A percentile compares a stretch with the other conserved stretches of the same genome.
phyloP scores from a whole-genome alignment of 2,888 invertebrate genomes.

The Caenorhabditis imperialis region DNA sequence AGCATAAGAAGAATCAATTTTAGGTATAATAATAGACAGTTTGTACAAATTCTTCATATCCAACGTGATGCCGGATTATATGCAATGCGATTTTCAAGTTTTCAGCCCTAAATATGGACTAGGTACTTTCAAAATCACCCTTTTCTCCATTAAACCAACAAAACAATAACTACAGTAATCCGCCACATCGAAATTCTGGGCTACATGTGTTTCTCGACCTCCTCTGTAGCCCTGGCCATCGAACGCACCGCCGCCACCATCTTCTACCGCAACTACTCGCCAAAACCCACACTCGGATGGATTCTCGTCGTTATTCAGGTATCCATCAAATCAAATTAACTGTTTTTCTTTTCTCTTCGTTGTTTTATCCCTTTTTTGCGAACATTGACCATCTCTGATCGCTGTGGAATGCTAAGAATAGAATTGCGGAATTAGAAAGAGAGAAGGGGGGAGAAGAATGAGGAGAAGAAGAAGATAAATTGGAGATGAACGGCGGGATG shows the following conservation, averaged over 20 bases:
- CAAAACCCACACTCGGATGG: conserved; percentile 46
- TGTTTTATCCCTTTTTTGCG: conserved; percentile 1
- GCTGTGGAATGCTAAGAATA: conserved; percentile 42
- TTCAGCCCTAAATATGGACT: conserved; percentile 48
- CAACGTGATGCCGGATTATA: conserved; percentile 53
- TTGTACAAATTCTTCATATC: conserved; percentile 54
- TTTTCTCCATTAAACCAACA: neutral
- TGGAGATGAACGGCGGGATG: neutral
- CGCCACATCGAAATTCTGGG: conserved; percentile 48
- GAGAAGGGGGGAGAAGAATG: neutral
- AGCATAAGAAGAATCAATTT: neutral
- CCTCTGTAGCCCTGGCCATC: conserved; percentile 24
- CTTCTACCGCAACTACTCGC: conserved; percentile 49
- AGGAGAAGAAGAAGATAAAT: conserved; percentile 7
- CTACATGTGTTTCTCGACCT: conserved; percentile 30
- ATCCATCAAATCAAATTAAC: conserved; percentile 29
- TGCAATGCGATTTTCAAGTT: conserved; percentile 56
- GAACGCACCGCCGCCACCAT: conserved; percentile 54
- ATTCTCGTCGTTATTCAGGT: conserved; percentile 52
- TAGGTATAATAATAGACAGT: conserved; percentile 42
- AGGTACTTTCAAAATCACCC: conserved; percentile 10
- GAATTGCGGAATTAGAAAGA: conserved; percentile 7
- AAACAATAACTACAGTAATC: conserved; percentile 29
- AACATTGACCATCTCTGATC: conserved; percentile 39
- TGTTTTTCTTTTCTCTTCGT: conserved; percentile 1